Evolutionary conservation across 2,113 vertebrate species (phyloP).

Genomic region (Siphamia tubifer): DNA sequence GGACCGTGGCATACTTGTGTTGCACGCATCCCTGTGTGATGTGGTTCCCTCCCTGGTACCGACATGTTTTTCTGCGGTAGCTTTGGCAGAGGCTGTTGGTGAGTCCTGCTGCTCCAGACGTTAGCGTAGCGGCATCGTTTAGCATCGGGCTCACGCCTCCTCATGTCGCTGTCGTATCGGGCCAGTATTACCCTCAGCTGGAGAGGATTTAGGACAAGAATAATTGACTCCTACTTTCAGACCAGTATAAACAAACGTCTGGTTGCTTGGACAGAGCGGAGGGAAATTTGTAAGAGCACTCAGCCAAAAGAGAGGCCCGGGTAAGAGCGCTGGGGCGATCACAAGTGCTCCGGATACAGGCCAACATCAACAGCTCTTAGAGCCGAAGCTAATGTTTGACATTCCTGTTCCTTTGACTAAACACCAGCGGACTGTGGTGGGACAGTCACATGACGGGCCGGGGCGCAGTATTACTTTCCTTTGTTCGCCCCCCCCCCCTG

Average conservation of each 20-base stretch:
- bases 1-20: conserved; percentile 40
- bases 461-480: conserved; percentile 67
- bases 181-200: conserved; percentile 73
- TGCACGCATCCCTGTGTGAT: conserved; percentile 59
- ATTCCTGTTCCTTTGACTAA: conserved; percentile 78
- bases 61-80: conserved; percentile 41
- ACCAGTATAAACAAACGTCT: conserved; percentile 74
- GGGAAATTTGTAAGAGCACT: conserved; percentile 73
- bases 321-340: conserved; percentile 64
- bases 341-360: conserved; percentile 74
- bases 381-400: conserved; percentile 75
- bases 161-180: conserved; percentile 38
- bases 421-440: conserved; percentile 66
- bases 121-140: conserved; percentile 53
- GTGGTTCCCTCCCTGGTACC: conserved; percentile 55
- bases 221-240: conserved; percentile 74
- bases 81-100: conserved; percentile 29
- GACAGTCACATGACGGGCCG: conserved; percentile 62
- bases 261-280: conserved; percentile 60
- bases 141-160: conserved; percentile 57
- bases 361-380: conserved; percentile 79
- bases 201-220: conserved; percentile 74
- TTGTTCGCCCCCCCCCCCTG: conserved; percentile 55
- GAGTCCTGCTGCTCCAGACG: conserved; percentile 34
- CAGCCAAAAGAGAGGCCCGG: conserved; percentile 65